A percentile compares a stretch with the other conserved stretches of the same genome.
phyloP scores from a whole-genome alignment of 2,888 invertebrate genomes.

The Drosophila nr. medialis region DNA sequence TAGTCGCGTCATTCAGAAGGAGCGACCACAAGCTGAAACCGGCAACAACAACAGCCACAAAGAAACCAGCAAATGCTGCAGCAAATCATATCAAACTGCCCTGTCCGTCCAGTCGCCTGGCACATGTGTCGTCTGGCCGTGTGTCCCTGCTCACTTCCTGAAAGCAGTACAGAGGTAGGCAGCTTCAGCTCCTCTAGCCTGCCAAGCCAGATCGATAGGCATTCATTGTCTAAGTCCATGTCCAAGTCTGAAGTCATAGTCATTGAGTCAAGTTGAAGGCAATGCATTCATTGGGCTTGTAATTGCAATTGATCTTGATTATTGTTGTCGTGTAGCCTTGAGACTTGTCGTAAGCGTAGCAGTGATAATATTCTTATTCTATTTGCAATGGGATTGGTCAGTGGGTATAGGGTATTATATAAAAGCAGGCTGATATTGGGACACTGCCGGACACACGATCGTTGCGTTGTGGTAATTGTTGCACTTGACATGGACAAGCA shows the following conservation, averaged over 20 bases:
- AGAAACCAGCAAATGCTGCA: constrained; percentile 41
- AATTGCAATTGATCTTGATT: constrained; percentile 81
- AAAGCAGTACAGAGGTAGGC: constrained; percentile 46
- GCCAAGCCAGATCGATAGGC: constrained; percentile 67
- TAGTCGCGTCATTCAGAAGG: constrained; percentile 74
- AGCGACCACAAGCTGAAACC: constrained; percentile 48
- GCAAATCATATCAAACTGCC: constrained; percentile 59
- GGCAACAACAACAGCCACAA: constrained; percentile 30
- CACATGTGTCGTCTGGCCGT: constrained; percentile 39
- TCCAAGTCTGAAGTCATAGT: constrained; percentile 41
- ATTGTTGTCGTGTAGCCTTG: constrained; percentile 68
- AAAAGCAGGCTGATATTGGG: constrained; percentile 11
- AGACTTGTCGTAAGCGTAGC: constrained; percentile 27
- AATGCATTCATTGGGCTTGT: constrained; percentile 79
- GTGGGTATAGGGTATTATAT: constrained; percentile 33
- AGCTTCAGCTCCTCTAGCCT: constrained; percentile 39
- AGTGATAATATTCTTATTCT: constrained; percentile 80
- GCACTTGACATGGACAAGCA: constrained; percentile 77
- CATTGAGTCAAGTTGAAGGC: constrained; percentile 68
- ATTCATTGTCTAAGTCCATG: constrained; percentile 38
- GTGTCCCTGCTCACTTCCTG: constrained; percentile 50
- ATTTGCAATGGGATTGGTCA: constrained; percentile 66
- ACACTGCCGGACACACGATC: constrained; percentile 54
- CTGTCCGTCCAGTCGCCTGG: constrained; percentile 34
- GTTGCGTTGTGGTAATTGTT: constrained; percentile 75